These are phyloP conservation scores for Sipha flava DNA, from an alignment of 1,140 invertebrate species.

Conservation along the genomic window DNA sequence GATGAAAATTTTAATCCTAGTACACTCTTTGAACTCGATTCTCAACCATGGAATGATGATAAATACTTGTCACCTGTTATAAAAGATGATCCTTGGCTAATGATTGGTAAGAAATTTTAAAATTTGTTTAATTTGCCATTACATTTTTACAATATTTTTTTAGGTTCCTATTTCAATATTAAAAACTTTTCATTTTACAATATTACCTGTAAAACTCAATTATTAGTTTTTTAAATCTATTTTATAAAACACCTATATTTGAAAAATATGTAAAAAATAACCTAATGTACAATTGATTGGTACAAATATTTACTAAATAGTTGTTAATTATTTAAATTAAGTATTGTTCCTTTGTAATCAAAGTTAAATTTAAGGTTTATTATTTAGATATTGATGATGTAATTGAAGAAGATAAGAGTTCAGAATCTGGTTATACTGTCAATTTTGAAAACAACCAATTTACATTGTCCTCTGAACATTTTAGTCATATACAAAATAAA, in stretches of 20 bases:
- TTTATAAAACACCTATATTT: too few relatives aligned
- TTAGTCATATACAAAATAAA: slow-evolving; percentile 53
- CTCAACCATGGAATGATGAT: slow-evolving; percentile 60
- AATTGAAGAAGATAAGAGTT: slow-evolving; percentile 39
- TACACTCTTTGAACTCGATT: slow-evolving; percentile 38
- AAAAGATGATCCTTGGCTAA: slow-evolving; percentile 72
- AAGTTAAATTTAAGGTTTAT: slow-evolving; percentile 37
- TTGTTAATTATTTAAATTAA: slow-evolving; percentile 24
- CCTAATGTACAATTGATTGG: too few relatives aligned
- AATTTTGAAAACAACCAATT: slow-evolving; percentile 53
- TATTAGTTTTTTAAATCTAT: too few relatives aligned
- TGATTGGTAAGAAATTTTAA: slow-evolving; percentile 60
- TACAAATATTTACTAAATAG: neutral
- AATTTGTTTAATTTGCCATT: too few relatives aligned
- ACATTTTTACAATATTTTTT: too few relatives aligned
- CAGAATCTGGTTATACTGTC: slow-evolving; percentile 41
- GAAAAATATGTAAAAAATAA: too few relatives aligned
- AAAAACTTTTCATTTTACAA: neutral
- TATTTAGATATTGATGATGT: slow-evolving; percentile 48
- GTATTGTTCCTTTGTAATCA: too few relatives aligned
- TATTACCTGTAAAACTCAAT: too few relatives aligned
- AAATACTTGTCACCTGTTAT: slow-evolving; percentile 65
- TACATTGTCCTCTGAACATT: slow-evolving; percentile 54
- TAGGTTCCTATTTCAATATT: slow-evolving; percentile 27
- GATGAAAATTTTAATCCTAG: slow-evolving; percentile 49